Evolutionary conservation across 2,888 invertebrate species (phyloP).

Genomic region (Pogonocherus hispidulus): DNA sequence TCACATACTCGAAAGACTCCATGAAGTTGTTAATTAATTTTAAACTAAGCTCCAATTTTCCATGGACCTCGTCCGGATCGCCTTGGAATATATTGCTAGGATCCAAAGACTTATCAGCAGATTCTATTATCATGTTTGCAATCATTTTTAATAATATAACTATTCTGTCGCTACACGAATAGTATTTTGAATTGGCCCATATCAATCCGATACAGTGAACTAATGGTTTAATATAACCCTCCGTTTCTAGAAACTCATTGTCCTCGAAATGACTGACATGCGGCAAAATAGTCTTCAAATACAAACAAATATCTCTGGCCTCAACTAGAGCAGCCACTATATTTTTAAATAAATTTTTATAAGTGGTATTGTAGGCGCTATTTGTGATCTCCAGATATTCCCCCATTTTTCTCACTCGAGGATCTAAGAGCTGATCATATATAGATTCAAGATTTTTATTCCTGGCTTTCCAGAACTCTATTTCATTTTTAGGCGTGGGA

Average conservation of each 20-base stretch:
- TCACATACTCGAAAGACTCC: slow-evolving; percentile 69
- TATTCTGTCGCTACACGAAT: slow-evolving; percentile 70
- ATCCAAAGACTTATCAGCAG: slow-evolving; percentile 81
- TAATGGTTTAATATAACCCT: slow-evolving; percentile 75
- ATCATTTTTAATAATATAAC: slow-evolving; percentile 83
- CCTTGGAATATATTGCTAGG: slow-evolving; percentile 88
- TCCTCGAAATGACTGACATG: slow-evolving; percentile 82
- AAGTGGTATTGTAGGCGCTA: slow-evolving; percentile 85
- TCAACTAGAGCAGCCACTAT: slow-evolving; percentile 86
- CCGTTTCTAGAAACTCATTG: slow-evolving; percentile 77
- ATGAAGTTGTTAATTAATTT: slow-evolving; percentile 59
- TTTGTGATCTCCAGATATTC: slow-evolving; percentile 77
- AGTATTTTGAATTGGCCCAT: slow-evolving; percentile 82
- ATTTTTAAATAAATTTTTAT: slow-evolving; percentile 83
- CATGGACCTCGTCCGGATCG: slow-evolving; percentile 71
- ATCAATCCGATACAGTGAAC: slow-evolving; percentile 85
- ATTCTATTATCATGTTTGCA: slow-evolving; percentile 85
- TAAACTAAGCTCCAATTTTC: slow-evolving; percentile 59
- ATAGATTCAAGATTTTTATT: slow-evolving; percentile 87
- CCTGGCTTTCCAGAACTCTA: slow-evolving; percentile 85
- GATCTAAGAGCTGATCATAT: slow-evolving; percentile 88
- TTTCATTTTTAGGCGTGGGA: slow-evolving; percentile 80
- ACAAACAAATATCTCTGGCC: slow-evolving; percentile 85
- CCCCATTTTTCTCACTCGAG: slow-evolving; percentile 87
- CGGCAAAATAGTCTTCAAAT: slow-evolving; percentile 80